Conservation (phyloP, 2,888 invertebrate genomes). For the Polymixis lichenea region DNA sequence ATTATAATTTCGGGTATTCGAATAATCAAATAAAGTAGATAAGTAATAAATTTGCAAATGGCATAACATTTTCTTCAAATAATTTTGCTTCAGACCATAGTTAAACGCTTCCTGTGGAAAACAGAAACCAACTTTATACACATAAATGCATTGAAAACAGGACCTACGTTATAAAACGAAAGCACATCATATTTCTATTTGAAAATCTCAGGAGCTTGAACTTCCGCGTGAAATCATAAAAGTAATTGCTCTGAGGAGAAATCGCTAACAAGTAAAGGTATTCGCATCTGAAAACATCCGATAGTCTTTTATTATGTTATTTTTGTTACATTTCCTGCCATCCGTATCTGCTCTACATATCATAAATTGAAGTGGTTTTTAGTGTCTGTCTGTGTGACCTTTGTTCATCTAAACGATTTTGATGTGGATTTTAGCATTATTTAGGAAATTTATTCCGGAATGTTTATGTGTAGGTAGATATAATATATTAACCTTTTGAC, state of each 20-base stretch:
- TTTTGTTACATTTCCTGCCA: conserved; percentile 67
- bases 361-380: too few species aligned
- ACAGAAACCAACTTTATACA: background rate
- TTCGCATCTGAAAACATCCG: conserved; percentile 48
- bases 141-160: background rate
- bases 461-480: too few species aligned
- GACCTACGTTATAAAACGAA: conserved; percentile 6
- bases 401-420: too few species aligned
- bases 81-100: background rate
- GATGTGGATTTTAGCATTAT: too few species aligned
- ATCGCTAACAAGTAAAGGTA: conserved; percentile 44
- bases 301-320: conserved; percentile 53
- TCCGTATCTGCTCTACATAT: conserved; percentile 62
- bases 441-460: too few species aligned
- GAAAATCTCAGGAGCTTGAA: conserved; percentile 21
- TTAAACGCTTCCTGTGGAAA: background rate
- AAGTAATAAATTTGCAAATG: too few species aligned
- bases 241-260: conserved; percentile 41
- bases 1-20: too few species aligned
- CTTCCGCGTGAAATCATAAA: conserved; percentile 41
- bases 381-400: too few species aligned
- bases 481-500: too few species aligned
- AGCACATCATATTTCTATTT: conserved; percentile 9
- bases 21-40: too few species aligned
- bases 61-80: background rate